Conservation (phyloP, 2,888 invertebrate species). For the Phortica okadai region DNA sequence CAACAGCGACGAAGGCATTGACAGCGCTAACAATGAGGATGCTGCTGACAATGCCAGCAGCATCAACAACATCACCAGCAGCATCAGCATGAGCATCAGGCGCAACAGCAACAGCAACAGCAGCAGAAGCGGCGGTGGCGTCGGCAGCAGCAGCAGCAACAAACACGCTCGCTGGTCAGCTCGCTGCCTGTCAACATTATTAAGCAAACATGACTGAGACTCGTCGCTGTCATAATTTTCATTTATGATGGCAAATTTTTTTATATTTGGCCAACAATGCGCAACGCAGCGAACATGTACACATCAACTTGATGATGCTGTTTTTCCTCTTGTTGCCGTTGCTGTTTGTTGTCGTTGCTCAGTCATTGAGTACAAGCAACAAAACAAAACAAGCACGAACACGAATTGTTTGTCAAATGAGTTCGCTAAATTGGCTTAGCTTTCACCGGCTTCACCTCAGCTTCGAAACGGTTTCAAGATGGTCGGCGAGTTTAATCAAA, state of each 20-base stretch:
- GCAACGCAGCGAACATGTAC: constrained; percentile 50
- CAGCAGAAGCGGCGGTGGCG: not conserved
- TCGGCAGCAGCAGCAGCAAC: not conserved
- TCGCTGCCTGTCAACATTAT: constrained; percentile 21
- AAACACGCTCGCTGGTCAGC: not conserved
- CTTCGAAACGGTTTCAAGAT: constrained; percentile 44
- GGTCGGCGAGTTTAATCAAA: constrained; percentile 44
- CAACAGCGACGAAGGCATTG: not conserved
- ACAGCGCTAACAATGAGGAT: constrained; percentile 4
- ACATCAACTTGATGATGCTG: not conserved
- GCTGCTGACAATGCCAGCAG: constrained; percentile 16
- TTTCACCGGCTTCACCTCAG: constrained; percentile 16
- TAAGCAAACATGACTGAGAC: constrained; percentile 6
- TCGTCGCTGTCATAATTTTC: constrained; percentile 51
- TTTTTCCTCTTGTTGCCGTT: constrained; percentile 9
- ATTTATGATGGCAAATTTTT: constrained; percentile 57
- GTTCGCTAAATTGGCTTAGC: constrained; percentile 10
- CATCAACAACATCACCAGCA: not conserved
- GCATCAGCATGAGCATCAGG: not conserved
- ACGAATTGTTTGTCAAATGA: constrained; percentile 1
- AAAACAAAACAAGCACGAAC: constrained; percentile 9
- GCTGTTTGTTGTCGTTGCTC: constrained; percentile 20
- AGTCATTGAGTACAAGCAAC: not conserved
- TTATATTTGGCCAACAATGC: constrained; percentile 70
- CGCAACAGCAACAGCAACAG: not conserved